Evolutionary conservation across 2,797 vertebrate genomes (phyloP), one percentile per base, ranked within the genome.

Genomic region (Chaenodraco wilsoni): DNA sequence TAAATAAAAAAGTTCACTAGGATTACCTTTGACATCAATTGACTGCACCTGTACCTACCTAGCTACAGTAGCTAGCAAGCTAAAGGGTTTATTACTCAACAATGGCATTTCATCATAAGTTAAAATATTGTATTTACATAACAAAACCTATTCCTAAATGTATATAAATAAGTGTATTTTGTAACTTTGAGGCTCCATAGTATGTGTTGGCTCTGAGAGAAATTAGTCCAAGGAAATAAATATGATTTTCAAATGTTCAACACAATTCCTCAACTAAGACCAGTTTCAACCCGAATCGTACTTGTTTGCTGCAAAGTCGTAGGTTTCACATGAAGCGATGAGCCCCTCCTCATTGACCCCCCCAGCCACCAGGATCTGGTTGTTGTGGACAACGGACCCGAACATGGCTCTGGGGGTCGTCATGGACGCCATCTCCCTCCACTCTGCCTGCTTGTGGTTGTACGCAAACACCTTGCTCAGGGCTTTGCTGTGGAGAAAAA

Each of bases 301-400:
- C 98, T 98, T 99, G 91, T 97, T 98, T 57, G 95, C 93, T 62
- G 88, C 86, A 61, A 99, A 95, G 91, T 99, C 95, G 64, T 95
- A 99, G 67, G 92, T 91, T 93, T 99, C 98, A 44, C 96, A 96
- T 0, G 93, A 84, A 8, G 95, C 94, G 0, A 90, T 96, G 76
- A 99, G 96, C 10, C 98, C 98, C 0, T 98, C 97, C 89, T 99
- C 97, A 9, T 97, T 99, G 84, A 98, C 97, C 3, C 98, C 98
- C 6, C 97, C 98, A 0, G 93, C 94, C 76, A 97, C 94, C 64
- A 97, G 91, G 52, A 99, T 95, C 89, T 95, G 97, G 77, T 94
- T 95, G 43, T 96, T 95, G 84, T 99, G 96, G 79, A 98, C 14
- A 5, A 95, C 89, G 0, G 95, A 94, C n/a, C 97, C 98, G 59